Evolutionary conservation across 1,140 invertebrate genomes (phyloP), one percentile per base, ranked within the genome.

Genomic region (Drosophila sp.): DNA sequence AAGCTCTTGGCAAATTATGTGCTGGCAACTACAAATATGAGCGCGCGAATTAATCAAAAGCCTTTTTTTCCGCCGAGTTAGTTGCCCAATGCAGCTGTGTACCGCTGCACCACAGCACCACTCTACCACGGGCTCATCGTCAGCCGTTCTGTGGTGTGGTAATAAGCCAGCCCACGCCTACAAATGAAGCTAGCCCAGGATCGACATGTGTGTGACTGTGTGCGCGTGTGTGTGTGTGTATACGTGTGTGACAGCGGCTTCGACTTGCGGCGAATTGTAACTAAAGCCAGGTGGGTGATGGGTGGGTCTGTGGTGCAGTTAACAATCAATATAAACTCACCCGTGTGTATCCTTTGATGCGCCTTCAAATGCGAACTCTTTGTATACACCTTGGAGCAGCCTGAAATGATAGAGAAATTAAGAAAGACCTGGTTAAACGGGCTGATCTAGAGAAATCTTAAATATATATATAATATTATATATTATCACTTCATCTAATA

Each of bases 281-380:
- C 57, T 36, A 53, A 57, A 40, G 21, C 56, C 25, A 18, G 36
- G 51, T 67, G 70, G 65, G 16, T 18, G 34, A 18, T 58, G 51
- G 67, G 51, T 48, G 63, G 50, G 14, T 57, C 32, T 25, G 41
- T 50, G 56, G 40, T 40, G 29, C 32, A 62, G 63, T 29, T 40
- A 66, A 58, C 54, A 48, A 62, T 74, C 48, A 57, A 56, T 72
- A 66, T 51, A 14, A 45, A 87, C 94, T 95, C 94, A 99, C 98
- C 98, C 93, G 98, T 99, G 92, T 99, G 98, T 92, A 99, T 98
- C 91, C 98, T 94, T 93, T 99, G 97, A 93, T 99, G 98, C 58
- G 98, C 98, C 93, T 99, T 99, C 8, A 99, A 94, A 93, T 99
- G 98, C 75, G 98, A 99, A 93, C 97, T 98, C 94, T 99, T 99